Conservation (phyloP, 2,113 vertebrate genomes). For the Ameiurus melas region DNA sequence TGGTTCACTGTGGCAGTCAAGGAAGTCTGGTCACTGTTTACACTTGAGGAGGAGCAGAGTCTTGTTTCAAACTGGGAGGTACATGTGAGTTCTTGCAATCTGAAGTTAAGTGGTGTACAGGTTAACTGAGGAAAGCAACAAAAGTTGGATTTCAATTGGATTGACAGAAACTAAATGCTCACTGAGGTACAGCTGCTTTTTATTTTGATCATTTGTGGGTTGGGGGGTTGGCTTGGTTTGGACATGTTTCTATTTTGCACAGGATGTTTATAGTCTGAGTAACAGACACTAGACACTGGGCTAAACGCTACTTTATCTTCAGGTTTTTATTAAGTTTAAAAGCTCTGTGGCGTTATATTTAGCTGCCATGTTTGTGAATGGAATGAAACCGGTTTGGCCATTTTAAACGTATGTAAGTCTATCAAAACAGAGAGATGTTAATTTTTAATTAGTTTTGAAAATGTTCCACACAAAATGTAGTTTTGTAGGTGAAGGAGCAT, state of each 20-base stretch:
- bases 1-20: slow-evolving; percentile 50
- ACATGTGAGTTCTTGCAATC: slow-evolving; percentile 59
- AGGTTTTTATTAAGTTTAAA: neutral
- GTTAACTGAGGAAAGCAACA: slow-evolving; percentile 27
- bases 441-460: neutral
- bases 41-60: slow-evolving; percentile 56
- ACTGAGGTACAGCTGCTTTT: slow-evolving; percentile 12
- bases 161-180: neutral
- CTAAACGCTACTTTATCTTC: neutral
- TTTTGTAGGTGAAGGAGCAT: neutral
- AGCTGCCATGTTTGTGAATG: neutral
- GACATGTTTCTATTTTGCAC: neutral
- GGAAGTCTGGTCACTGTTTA: slow-evolving; percentile 65
- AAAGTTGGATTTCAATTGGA: neutral
- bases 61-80: slow-evolving; percentile 46
- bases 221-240: neutral
- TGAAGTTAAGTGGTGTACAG: slow-evolving; percentile 53
- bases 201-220: neutral
- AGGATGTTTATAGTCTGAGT: neutral
- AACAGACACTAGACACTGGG: neutral
- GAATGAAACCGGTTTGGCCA: neutral
- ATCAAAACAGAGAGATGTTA: neutral
- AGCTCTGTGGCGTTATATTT: neutral
- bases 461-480: neutral
- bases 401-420: neutral